These are phyloP conservation scores for Coenonympha glycerion DNA, from an alignment of 2,888 invertebrate species.

Conservation along the genomic window DNA sequence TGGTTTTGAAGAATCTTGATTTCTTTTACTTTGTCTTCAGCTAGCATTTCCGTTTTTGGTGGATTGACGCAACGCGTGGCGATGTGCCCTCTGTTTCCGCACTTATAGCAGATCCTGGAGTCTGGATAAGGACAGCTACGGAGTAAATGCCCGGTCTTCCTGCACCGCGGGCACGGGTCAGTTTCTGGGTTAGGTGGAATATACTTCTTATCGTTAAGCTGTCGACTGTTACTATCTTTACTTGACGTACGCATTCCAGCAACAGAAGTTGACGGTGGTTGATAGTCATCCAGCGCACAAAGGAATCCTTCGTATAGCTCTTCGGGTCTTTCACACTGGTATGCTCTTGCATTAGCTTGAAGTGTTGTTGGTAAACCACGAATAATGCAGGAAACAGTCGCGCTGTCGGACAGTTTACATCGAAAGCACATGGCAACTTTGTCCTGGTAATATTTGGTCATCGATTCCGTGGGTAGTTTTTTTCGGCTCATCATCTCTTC, in stretches of 20 bases:
- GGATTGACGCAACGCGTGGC: neutral
- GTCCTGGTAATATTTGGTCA: constrained; percentile 37
- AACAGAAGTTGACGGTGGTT: neutral
- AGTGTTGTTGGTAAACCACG: constrained; percentile 28
- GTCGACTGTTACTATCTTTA: neutral
- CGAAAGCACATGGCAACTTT: constrained; percentile 34
- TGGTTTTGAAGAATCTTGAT: constrained; percentile 25
- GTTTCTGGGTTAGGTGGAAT: constrained; percentile 1
- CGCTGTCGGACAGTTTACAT: constrained; percentile 30
- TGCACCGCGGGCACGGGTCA: constrained; percentile 27
- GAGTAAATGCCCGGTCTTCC: constrained; percentile 11
- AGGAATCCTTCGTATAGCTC: constrained; percentile 31
- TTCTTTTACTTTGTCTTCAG: constrained; percentile 16
- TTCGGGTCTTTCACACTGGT: constrained; percentile 30
- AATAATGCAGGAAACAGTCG: constrained; percentile 32
- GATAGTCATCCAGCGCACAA: constrained; percentile 6
- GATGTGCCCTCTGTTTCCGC: too few species aligned
- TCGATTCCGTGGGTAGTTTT: constrained; percentile 27
- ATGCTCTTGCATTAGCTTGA: constrained; percentile 32
- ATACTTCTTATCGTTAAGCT: neutral
- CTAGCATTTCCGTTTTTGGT: neutral
- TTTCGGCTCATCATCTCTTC: constrained; percentile 31
- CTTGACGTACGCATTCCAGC: neutral
- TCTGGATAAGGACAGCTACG: too few species aligned
- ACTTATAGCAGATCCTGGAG: too few species aligned